Evolutionary conservation across 2,797 vertebrate species (phyloP), one percentile per base, ranked within the genome.

Genomic region (Moxostoma hubbsi): DNA sequence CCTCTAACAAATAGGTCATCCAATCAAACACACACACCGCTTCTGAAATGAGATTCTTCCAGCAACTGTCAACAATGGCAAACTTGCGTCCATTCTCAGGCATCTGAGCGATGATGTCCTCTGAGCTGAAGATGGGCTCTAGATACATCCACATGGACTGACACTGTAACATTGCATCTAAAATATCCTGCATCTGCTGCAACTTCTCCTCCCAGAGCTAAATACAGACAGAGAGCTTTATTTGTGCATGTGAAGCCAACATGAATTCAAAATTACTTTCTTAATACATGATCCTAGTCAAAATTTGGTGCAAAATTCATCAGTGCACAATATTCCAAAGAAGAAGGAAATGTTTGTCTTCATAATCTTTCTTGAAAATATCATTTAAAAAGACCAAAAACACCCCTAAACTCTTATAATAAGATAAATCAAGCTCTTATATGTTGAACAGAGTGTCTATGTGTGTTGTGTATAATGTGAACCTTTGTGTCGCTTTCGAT

Each of bases 91-190:
- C 96, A 75, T 98, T 96, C 87, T 97, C 96, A 12, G 96, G 96
- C 96, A 98, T 98, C 90, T 99, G 96, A 57, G 95, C 94, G 74
- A 95, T 92, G 82, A 98, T 98, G 82, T 98, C 96, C 87, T 95
- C 94, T 0, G 97, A 98, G 91, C 96, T 97, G 90, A 98, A 98
- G 89, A 98, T 98, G 16, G 97, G 95, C 78, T 99, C 96, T 11
- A 99, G 92, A 88, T 98, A 97, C 6, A 98, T 90, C 97, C 97
- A 98, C 0, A 95, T 95, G 49, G 91, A 86, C 87, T 98, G 97
- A 83, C 96, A 98, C 84, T 92, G 94, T 82, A 97, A 85, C 95
- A 96, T 95, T 73, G 88, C 89, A 82, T 98, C 96, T 80, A 98
- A 66, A 85, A 95, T 96, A 63, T 96, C 95, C 87, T 98, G 96